Conservation (phyloP, 2,888 invertebrate species). For the Operophtera brumata region DNA sequence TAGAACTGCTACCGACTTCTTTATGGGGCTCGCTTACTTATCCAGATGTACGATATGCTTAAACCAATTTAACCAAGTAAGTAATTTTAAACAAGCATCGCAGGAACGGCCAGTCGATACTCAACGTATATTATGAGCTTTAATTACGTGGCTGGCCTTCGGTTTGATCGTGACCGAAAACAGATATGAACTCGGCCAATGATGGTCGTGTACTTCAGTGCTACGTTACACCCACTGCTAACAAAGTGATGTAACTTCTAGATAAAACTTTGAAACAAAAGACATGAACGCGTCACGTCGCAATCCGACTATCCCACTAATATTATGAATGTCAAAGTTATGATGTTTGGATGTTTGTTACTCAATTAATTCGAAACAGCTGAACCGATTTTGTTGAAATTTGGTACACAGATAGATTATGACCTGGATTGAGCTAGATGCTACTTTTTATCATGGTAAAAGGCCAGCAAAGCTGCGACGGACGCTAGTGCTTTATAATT, state of each 20-base stretch:
- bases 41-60: conserved; percentile 59
- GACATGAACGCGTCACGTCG: conserved; percentile 11
- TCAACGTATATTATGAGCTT: conserved; percentile 39
- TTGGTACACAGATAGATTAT: too few species aligned
- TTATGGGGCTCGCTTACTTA: conserved; percentile 64
- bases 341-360: too few species aligned
- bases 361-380: too few species aligned
- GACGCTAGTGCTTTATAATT: too few species aligned
- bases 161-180: conserved; percentile 53
- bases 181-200: conserved; percentile 36
- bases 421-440: too few species aligned
- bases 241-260: conserved; percentile 13
- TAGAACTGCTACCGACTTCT: conserved; percentile 58
- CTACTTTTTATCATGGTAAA: too few species aligned
- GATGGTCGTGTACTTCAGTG: conserved; percentile 23
- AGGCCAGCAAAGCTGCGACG: too few species aligned
- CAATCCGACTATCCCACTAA: too few species aligned
- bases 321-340: too few species aligned
- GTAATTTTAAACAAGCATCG: conserved; percentile 40
- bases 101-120: not conserved
- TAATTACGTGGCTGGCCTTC: conserved; percentile 57
- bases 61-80: conserved; percentile 58
- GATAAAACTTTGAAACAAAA: conserved; percentile 16
- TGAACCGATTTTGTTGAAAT: too few species aligned
- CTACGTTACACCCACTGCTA: conserved; percentile 12